Evolutionary conservation across 2,888 invertebrate species (phyloP), one percentile per base, ranked within the genome.

Genomic region (Sarcophaga variegata): DNA sequence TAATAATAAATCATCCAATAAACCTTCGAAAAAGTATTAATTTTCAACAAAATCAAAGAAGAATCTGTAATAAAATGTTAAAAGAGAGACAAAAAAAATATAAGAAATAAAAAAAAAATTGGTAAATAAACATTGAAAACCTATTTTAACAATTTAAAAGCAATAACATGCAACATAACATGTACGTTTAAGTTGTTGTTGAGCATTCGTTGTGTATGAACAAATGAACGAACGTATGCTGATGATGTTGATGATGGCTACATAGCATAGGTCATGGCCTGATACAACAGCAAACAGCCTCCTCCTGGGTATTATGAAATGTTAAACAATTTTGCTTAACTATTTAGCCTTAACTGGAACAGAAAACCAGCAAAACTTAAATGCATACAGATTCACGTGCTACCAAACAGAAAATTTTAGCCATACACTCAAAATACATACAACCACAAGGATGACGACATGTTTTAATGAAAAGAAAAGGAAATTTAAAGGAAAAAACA

Each of bases 101-200:
- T 1, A 22, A 22, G 1, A 22, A 22, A 22, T 1, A 12, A 81
- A 54, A 82, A 70, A 22, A 62, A 74, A 62, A 49, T 67, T 66
- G 4, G 49, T 60, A 64, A 67, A 60, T 17, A 54, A 75, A 84
- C 79, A 75, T 75, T 84, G 74, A 70, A 84, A 76, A 70, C 64
- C 63, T 81, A 70, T 81, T 83, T 54, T 72, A 86, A 79, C 83
- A 87, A 83, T 79, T 81, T 87, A 81, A 81, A 87, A 76, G 60
- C 81, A 87, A 87, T 87, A 84, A 87, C 87, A 87, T 87, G 84
- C 87, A 84, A 79, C 81, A 79, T 78, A 77, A 83, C 83, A 72
- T 78, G 77, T 54, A 54, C 54, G 54, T 54, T 54, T 54, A 54
- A 17, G 75, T 64, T 78, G 77, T 69, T 37, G 10, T 37, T 37